Percentiles rank a stretch among this genome's conserved stretches.
Conservation (phyloP, 2,888 invertebrate genomes). For the Cryptosula pallasiana region DNA sequence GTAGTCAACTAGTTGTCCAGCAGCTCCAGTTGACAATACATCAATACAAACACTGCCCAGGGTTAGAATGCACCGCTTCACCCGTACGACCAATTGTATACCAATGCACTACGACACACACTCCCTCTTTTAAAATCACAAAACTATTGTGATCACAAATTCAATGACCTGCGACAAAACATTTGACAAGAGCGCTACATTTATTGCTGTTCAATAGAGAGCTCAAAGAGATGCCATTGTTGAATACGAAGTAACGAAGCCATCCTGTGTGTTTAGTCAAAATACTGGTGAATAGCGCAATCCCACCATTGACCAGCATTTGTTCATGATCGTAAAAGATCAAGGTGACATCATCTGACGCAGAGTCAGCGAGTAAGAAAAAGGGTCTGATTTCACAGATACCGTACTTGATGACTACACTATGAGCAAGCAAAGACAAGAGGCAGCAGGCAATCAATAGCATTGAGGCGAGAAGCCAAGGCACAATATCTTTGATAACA, state of each 20-base stretch:
- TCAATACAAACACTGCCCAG: not conserved
- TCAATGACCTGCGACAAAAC: not conserved
- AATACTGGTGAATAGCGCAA: not conserved
- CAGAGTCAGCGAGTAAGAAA: not conserved
- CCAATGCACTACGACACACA: not conserved
- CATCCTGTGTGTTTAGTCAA: not conserved
- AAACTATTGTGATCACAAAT: not conserved
- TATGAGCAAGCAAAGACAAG: too few relatives aligned
- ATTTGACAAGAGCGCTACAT: not conserved
- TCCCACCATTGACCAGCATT: not conserved
- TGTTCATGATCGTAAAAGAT: not conserved
- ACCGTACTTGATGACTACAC: too few relatives aligned
- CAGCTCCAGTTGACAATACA: too few relatives aligned
- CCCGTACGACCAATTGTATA: not conserved
- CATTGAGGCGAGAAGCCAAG: too few relatives aligned
- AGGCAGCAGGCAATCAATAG: too few relatives aligned
- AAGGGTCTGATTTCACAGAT: not conserved
- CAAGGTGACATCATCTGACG: not conserved
- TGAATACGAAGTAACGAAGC: not conserved
- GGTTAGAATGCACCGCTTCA: constrained; percentile 16
- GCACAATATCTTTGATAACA: too few relatives aligned
- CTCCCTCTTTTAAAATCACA: not conserved
- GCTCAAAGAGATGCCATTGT: not conserved
- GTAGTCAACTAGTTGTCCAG: too few relatives aligned
- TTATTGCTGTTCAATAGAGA: not conserved